Conservation (phyloP, 2,888 invertebrate genomes). For the Alviniconcha strummeri region DNA sequence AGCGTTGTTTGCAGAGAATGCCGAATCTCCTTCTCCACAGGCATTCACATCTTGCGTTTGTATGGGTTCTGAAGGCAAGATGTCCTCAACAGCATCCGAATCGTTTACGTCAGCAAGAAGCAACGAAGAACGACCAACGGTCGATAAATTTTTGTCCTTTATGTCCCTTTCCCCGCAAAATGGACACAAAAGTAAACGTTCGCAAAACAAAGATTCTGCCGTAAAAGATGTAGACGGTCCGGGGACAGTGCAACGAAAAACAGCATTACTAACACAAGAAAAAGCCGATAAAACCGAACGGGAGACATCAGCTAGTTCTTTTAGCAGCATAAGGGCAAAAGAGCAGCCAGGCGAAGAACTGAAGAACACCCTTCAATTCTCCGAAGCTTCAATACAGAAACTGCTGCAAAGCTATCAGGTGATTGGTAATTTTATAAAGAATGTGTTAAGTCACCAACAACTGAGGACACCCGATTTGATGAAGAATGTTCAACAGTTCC, state of each 20-base stretch:
- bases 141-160: not conserved
- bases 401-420: not conserved
- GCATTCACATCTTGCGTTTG: no score
- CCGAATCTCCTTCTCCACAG: not conserved
- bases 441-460: not conserved
- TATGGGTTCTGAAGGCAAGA: no score
- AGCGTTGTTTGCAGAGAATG: not conserved
- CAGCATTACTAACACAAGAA: not conserved
- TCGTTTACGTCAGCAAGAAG: not conserved
- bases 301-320: no score
- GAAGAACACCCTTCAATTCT: no score
- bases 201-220: not conserved
- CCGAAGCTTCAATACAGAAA: not conserved
- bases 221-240: not conserved
- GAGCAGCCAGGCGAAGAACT: no score
- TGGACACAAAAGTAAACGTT: not conserved
- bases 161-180: not conserved
- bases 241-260: no score
- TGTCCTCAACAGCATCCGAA: not conserved
- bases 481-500: no score
- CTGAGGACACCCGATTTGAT: not conserved
- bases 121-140: not conserved
- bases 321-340: no score
- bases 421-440: not conserved
- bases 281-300: no score